These are phyloP conservation scores for Trematomus bernacchii DNA, from an alignment of 2,797 vertebrate genomes.

Conservation along the genomic window DNA sequence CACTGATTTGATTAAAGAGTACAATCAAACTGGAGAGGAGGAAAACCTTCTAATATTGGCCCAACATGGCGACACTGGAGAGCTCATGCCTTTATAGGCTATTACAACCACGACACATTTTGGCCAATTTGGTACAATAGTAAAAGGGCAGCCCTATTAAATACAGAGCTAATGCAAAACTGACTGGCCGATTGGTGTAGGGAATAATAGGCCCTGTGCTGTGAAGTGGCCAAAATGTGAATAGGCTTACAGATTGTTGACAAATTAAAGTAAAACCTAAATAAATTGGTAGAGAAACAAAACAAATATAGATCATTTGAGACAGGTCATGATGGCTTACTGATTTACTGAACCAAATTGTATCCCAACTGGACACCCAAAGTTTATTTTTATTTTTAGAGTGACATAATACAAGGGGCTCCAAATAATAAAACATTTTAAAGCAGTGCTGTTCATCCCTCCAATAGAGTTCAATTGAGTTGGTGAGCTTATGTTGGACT, in stretches of 20 bases:
- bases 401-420: too few relatives aligned
- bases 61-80: slow-evolving; percentile 13
- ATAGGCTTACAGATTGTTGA: neutral
- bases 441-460: too few relatives aligned
- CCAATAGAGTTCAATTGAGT: too few relatives aligned
- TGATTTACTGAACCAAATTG: neutral
- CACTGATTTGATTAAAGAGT: slow-evolving; percentile 32
- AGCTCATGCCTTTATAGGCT: slow-evolving; percentile 25
- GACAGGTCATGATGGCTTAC: neutral
- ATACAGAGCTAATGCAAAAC: slow-evolving; percentile 29
- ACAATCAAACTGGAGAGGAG: slow-evolving; percentile 36
- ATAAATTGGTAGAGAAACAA: neutral
- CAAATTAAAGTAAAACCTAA: slow-evolving; percentile 4
- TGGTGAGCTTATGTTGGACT: too few relatives aligned
- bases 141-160: slow-evolving; percentile 29
- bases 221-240: slow-evolving; percentile 20
- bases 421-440: too few relatives aligned
- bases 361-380: neutral
- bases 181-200: slow-evolving; percentile 28
- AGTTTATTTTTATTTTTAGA: neutral
- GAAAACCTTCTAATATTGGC: slow-evolving; percentile 18
- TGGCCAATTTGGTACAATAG: slow-evolving; percentile 23
- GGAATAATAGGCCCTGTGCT: slow-evolving; percentile 16
- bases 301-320: neutral
- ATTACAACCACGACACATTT: slow-evolving; percentile 14